Evolutionary conservation across 2,888 invertebrate species (phyloP).

Genomic region (Altica lythri): DNA sequence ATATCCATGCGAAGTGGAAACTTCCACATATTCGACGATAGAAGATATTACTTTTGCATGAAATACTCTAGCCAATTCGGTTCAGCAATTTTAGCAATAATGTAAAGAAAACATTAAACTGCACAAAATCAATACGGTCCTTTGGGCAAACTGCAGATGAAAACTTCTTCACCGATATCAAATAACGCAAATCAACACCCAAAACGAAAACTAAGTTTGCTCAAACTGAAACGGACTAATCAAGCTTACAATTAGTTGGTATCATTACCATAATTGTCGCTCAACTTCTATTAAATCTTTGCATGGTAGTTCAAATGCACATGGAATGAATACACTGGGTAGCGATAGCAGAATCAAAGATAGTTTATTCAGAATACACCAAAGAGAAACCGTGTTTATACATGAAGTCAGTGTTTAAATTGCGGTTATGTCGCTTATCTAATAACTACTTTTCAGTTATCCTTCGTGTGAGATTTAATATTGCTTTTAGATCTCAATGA

Average conservation of each 20-base stretch:
- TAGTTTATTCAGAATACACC: slow-evolving; percentile 5
- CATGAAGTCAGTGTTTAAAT: no score
- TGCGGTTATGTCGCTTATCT: no score
- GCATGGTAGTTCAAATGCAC: slow-evolving; percentile 25
- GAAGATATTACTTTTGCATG: slow-evolving; percentile 21
- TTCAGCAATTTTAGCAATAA: slow-evolving; percentile 6
- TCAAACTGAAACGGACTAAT: slow-evolving; percentile 33
- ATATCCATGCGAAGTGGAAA: slow-evolving; percentile 1
- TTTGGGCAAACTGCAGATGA: slow-evolving; percentile 12
- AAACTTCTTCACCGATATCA: slow-evolving; percentile 16
- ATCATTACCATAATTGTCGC: slow-evolving; percentile 41
- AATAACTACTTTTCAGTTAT: no score
- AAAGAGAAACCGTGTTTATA: slow-evolving; percentile 2
- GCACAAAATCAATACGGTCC: slow-evolving; percentile 19
- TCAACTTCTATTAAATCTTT: slow-evolving; percentile 38
- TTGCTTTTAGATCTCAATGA: no score
- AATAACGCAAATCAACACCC: slow-evolving; percentile 16
- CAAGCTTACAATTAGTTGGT: slow-evolving; percentile 38
- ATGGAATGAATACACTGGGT: slow-evolving; percentile 2
- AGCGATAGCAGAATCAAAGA: slow-evolving; percentile 18
- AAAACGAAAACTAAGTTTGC: slow-evolving; percentile 29
- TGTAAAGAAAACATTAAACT: slow-evolving; percentile 19
- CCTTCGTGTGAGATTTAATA: no score
- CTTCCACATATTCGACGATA: slow-evolving; percentile 14
- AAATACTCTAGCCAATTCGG: slow-evolving; percentile 12